Evolutionary conservation across 2,113 vertebrate genomes (phyloP).

Genomic region (Oreotrochilus melanogaster): DNA sequence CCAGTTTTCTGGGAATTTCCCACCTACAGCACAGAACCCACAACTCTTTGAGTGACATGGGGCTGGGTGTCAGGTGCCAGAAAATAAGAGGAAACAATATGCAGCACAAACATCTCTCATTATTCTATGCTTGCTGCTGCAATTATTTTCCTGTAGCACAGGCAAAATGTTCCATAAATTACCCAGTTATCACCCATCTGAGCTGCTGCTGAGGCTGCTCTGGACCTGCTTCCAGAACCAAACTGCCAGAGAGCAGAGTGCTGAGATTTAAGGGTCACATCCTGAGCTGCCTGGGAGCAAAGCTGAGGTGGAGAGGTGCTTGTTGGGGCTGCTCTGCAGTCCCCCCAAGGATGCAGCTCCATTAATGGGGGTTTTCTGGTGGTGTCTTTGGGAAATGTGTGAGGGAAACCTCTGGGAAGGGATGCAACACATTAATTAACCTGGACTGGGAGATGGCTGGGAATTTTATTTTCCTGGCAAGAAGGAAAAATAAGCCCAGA

Average conservation of each 20-base stretch:
- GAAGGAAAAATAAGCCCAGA: not conserved
- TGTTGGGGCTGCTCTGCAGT: not conserved
- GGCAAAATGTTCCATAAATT: constrained; percentile 29
- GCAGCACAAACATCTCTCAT: constrained; percentile 8
- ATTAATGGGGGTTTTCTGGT: not conserved
- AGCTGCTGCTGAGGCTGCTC: not conserved
- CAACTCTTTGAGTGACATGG: not conserved
- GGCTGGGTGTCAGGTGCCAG: constrained; percentile 14
- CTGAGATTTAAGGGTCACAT: not conserved
- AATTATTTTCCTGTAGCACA: not conserved
- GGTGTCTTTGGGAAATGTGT: rapidly evolving
- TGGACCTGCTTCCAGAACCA: not conserved
- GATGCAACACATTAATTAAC: rapidly evolving
- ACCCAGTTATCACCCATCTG: constrained; percentile 2
- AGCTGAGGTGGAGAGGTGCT: not conserved
- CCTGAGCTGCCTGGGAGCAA: constrained; percentile 24
- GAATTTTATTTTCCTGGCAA: not conserved
- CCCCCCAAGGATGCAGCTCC: not conserved
- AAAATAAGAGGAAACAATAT: not conserved
- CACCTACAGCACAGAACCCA: not conserved
- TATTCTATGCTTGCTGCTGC: constrained; percentile 18
- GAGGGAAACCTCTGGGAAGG: not conserved
- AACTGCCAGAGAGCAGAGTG: not conserved
- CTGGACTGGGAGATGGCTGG: not conserved
- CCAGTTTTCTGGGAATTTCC: not conserved